Conservation (phyloP, 2,888 invertebrate genomes). For the Melolontha melolontha region DNA sequence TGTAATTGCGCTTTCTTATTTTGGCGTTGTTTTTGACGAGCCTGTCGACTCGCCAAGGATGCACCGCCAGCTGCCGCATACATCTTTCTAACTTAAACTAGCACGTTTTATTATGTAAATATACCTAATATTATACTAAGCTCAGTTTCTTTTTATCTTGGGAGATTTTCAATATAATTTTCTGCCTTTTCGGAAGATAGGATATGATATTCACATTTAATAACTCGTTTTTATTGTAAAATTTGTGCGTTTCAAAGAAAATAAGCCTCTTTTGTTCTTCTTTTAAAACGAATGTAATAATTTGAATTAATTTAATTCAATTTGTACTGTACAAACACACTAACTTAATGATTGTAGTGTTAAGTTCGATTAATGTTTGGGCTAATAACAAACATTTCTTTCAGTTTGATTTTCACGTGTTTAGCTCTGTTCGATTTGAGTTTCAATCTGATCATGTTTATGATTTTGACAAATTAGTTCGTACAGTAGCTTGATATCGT, state of each 20-base stretch:
- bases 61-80: conserved; percentile 92
- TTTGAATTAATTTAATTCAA: conserved; percentile 19
- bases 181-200: conserved; percentile 40
- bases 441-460: conserved; percentile 44
- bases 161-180: conserved; percentile 1
- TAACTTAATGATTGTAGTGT: conserved; percentile 28
- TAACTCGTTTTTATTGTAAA: conserved; percentile 35
- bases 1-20: conserved; percentile 64
- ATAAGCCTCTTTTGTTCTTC: conserved; percentile 29
- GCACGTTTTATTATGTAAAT: not conserved
- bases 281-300: conserved; percentile 13
- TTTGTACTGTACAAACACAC: conserved; percentile 28
- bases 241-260: conserved; percentile 40
- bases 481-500: conserved; percentile 30
- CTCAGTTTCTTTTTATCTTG: conserved; percentile 5
- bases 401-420: conserved; percentile 51
- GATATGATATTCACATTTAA: not conserved
- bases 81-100: conserved; percentile 67
- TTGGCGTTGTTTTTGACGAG: conserved; percentile 70
- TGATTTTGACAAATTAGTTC: conserved; percentile 25
- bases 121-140: conserved; percentile 1
- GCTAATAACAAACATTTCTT: conserved; percentile 29
- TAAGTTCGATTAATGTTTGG: conserved; percentile 17
- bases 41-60: conserved; percentile 86
- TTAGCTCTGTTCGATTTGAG: conserved; percentile 46